A percentile compares a stretch with the other conserved stretches of the same genome.
These are phyloP conservation scores for Poeciliopsis turrubarensis DNA, from an alignment of 2,113 vertebrate species.

Conservation along the genomic window DNA sequence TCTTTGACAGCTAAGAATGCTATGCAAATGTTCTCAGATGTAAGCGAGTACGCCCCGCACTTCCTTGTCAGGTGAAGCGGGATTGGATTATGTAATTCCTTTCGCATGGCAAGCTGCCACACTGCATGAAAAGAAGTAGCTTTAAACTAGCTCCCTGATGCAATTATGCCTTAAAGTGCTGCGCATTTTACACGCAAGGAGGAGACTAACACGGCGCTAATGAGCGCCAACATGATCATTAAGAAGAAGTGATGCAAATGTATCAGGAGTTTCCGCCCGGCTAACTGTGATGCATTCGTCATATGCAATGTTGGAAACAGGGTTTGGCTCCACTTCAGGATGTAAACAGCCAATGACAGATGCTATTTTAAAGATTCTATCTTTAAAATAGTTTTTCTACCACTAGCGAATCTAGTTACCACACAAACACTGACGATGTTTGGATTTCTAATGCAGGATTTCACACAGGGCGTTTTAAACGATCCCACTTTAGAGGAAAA, in stretches of 20 bases:
- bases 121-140: neutral
- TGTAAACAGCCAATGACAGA: neutral
- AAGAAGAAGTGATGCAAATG: neutral
- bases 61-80: conserved; percentile 34
- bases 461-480: too few species aligned
- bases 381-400: neutral
- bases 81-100: conserved; percentile 48
- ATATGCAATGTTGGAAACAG: neutral
- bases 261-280: neutral
- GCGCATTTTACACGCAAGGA: neutral
- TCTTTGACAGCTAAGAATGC: conserved; percentile 21
- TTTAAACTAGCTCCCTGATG: neutral
- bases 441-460: too few species aligned
- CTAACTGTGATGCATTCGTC: neutral
- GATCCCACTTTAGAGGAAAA: too few species aligned
- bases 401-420: neutral
- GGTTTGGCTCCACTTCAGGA: neutral
- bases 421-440: too few species aligned
- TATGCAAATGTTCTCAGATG: conserved; percentile 18
- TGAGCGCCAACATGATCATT: neutral
- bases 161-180: neutral
- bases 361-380: neutral
- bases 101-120: conserved; percentile 35
- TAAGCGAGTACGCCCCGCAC: conserved; percentile 24
- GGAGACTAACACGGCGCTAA: neutral